These are phyloP conservation scores for Drosophila vallismaia DNA, from an alignment of 2,888 invertebrate genomes.

Conservation along the genomic window DNA sequence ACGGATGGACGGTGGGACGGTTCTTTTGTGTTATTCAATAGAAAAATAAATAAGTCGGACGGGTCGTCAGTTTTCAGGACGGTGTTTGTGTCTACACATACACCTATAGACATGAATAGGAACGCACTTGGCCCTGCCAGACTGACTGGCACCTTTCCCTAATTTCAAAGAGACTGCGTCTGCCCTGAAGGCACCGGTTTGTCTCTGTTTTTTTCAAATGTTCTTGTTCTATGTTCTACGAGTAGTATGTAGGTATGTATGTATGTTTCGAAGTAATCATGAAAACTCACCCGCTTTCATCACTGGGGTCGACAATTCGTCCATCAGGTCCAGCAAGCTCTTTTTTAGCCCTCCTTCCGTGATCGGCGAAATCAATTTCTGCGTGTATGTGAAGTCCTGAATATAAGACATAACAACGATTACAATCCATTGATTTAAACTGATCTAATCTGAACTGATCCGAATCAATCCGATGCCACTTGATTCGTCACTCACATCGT, in stretches of 20 bases:
- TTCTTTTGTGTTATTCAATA: slow-evolving; percentile 70
- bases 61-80: slow-evolving; percentile 12
- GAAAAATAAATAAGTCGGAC: slow-evolving; percentile 74
- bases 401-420: slow-evolving; percentile 33
- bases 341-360: slow-evolving; percentile 82
- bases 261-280: slow-evolving; percentile 43
- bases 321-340: slow-evolving; percentile 81
- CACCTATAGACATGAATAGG: slow-evolving; percentile 1
- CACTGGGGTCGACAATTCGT: slow-evolving; percentile 83
- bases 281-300: slow-evolving; percentile 82
- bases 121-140: slow-evolving; percentile 64
- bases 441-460: not conserved
- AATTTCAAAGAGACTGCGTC: slow-evolving; percentile 44
- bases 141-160: slow-evolving; percentile 80
- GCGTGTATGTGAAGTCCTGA: slow-evolving; percentile 82
- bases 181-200: slow-evolving; percentile 23
- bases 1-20: slow-evolving; percentile 17
- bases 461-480: not conserved
- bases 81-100: slow-evolving; percentile 10
- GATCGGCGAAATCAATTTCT: slow-evolving; percentile 82
- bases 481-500: slow-evolving; percentile 84
- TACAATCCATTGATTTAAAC: slow-evolving; percentile 12
- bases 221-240: not conserved
- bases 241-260: not conserved
- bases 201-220: slow-evolving; percentile 5